Base-by-base conservation (phyloP, 2,888 invertebrate species). In the Drosophila mimetica region DNA sequence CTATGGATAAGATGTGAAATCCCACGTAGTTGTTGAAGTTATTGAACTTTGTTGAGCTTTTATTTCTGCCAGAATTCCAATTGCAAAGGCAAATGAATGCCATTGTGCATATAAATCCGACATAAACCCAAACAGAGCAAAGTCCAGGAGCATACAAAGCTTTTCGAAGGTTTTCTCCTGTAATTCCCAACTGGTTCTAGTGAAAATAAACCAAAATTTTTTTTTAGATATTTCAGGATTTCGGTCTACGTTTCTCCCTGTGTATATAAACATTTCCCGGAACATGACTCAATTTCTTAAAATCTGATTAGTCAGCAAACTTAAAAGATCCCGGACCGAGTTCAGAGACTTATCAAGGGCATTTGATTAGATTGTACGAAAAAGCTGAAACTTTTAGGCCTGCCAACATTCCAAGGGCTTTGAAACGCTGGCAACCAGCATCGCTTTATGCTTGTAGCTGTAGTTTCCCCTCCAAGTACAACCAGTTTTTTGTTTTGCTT, bases 391-490 rank as follows among this genome's bases (percentile, higher is more conserved):
- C 34, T 63, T 64, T 52, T 52, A 52, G 66, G 64, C 64, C 64
- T 64, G 53, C 53, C 42, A 66, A 13, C 66, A 65, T 64, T 64
- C 64, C 64, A 64, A 64, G 64, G 64, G 64, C 64, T 64, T 66
- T 65, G 41, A 63, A 63, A 32, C 42, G 28, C 34, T 47, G 32
- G 48, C 51, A 34, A 32, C 64, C 64, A 65, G 64, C 64, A 64
- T 64, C 52, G 28, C 20, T 51, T 18, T 20, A 13, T 36, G 42
- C 65, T 65, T 37, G 34, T 28, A 30, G 28, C 34, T 22, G 28
- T 64, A 51, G 65, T 64, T 64, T 64, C 52, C 65, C 61, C 65
- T 30, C 20, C 52, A 65, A 65, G 53, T 66, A 64, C 64, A 64
- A 64, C 66, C 64, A 64, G 66, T 64, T 64, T 63, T 14, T 52